A percentile compares a stretch with the other conserved stretches of the same genome.
These are phyloP conservation scores for Drosophila siamana DNA, from an alignment of 2,888 invertebrate species.

Conservation along the genomic window DNA sequence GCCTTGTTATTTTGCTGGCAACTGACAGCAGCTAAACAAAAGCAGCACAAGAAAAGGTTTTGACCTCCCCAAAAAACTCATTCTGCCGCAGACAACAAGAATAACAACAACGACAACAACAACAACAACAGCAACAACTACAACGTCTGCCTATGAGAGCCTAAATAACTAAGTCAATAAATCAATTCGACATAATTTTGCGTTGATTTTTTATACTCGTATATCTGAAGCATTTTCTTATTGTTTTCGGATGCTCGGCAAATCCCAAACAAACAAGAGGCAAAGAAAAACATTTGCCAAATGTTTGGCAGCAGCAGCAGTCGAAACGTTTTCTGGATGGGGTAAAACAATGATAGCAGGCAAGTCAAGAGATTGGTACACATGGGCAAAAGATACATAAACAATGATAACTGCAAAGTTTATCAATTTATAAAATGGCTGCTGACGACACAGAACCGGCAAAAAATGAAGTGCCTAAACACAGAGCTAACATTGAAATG, in stretches of 20 bases:
- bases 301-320: slow-evolving; percentile 45
- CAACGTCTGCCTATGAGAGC: slow-evolving; percentile 64
- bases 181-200: slow-evolving; percentile 79
- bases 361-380: slow-evolving; percentile 51
- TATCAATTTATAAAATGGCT: slow-evolving; percentile 78
- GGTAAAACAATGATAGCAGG: slow-evolving; percentile 48
- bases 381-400: slow-evolving; percentile 68
- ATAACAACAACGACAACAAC: slow-evolving; percentile 28
- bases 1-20: slow-evolving; percentile 61
- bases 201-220: slow-evolving; percentile 58
- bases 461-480: slow-evolving; percentile 10
- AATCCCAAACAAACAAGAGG: slow-evolving; percentile 75
- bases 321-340: background rate
- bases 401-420: slow-evolving; percentile 78
- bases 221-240: slow-evolving; percentile 42
- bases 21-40: slow-evolving; percentile 51
- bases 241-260: slow-evolving; percentile 41
- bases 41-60: slow-evolving; percentile 43
- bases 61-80: slow-evolving; percentile 2
- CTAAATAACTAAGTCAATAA: slow-evolving; percentile 81
- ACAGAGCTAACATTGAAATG: slow-evolving; percentile 23
- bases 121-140: slow-evolving; percentile 34
- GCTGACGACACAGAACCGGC: slow-evolving; percentile 27
- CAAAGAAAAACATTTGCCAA: slow-evolving; percentile 44
- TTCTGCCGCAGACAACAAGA: slow-evolving; percentile 10